These are phyloP conservation scores for Drosophila pandora DNA, from an alignment of 1,140 invertebrate species.

Conservation along the genomic window DNA sequence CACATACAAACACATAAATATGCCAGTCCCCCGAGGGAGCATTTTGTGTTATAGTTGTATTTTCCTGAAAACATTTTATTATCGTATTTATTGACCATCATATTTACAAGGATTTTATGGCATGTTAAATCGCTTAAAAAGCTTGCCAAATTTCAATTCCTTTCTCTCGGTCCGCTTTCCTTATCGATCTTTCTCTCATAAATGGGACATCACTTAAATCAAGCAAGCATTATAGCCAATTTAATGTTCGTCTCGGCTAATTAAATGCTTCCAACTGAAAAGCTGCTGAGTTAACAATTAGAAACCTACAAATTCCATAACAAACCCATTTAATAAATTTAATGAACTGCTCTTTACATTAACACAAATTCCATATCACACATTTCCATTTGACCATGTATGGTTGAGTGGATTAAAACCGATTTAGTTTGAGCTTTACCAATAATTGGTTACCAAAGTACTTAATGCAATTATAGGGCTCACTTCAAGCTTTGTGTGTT, in stretches of 20 bases:
- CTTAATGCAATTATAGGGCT: slow-evolving; percentile 26
- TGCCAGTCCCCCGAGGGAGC: slow-evolving; percentile 40
- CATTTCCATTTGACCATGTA: slow-evolving; percentile 24
- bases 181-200: slow-evolving; percentile 48
- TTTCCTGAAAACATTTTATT: slow-evolving; percentile 67
- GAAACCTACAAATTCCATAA: slow-evolving; percentile 14
- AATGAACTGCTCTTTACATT: slow-evolving; percentile 29
- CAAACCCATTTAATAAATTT: slow-evolving; percentile 14
- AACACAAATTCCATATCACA: slow-evolving; percentile 27
- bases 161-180: slow-evolving; percentile 22
- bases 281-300: slow-evolving; percentile 8
- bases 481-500: slow-evolving; percentile 3
- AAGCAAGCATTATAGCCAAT: slow-evolving; percentile 12
- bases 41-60: slow-evolving; percentile 61
- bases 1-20: not conserved
- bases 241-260: slow-evolving; percentile 18
- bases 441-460: slow-evolving; percentile 41
- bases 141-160: slow-evolving; percentile 44
- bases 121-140: slow-evolving; percentile 65
- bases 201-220: not conserved
- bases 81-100: slow-evolving; percentile 74
- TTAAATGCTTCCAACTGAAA: slow-evolving; percentile 38
- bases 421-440: slow-evolving; percentile 3
- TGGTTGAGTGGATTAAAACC: slow-evolving; percentile 25
- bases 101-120: slow-evolving; percentile 67